Percentiles rank a stretch among this genome's conserved stretches.
These are phyloP conservation scores for Coreius guichenoti DNA, from an alignment of 2,797 vertebrate genomes.

Conservation along the genomic window DNA sequence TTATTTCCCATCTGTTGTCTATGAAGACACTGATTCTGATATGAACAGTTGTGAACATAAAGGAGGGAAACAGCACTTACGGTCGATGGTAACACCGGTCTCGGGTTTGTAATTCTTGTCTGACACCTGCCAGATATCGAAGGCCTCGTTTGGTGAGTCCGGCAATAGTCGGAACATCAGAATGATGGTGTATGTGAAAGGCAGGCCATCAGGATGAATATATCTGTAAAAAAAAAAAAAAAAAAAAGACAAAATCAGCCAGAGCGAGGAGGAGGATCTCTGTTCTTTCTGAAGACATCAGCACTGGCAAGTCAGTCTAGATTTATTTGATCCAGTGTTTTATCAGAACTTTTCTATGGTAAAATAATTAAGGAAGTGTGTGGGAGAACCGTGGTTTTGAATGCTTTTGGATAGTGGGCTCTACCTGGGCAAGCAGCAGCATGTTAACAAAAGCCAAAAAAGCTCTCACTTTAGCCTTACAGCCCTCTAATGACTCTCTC, in stretches of 20 bases:
- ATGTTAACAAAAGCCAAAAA: slow-evolving; percentile 28
- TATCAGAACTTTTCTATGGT: slow-evolving; percentile 20
- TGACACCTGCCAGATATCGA: slow-evolving; percentile 96
- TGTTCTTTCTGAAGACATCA: slow-evolving; percentile 31
- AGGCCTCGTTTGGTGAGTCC: slow-evolving; percentile 86
- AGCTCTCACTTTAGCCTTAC: background rate
- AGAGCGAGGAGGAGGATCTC: background rate
- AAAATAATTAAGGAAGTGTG: slow-evolving; percentile 33
- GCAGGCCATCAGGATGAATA: slow-evolving; percentile 91
- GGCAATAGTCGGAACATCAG: slow-evolving; percentile 91
- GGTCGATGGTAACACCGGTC: slow-evolving; percentile 89
- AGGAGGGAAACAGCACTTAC: slow-evolving; percentile 74
- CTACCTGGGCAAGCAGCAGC: slow-evolving; percentile 43
- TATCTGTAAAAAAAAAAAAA: slow-evolving; percentile 79
- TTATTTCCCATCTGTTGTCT: background rate
- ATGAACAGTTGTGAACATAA: background rate
- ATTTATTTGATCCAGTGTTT: slow-evolving; percentile 27
- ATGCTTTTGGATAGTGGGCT: slow-evolving; percentile 53
- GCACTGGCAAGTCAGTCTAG: slow-evolving; percentile 8
- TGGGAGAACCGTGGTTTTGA: slow-evolving; percentile 31
- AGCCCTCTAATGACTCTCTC: slow-evolving; percentile 9
- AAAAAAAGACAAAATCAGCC: slow-evolving; percentile 2
- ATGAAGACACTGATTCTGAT: background rate
- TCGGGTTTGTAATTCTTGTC: slow-evolving; percentile 90
- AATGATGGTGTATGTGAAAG: slow-evolving; percentile 90